Base-by-base conservation (phyloP, 2,113 vertebrate genomes). In the Thunnus thynnus region DNA sequence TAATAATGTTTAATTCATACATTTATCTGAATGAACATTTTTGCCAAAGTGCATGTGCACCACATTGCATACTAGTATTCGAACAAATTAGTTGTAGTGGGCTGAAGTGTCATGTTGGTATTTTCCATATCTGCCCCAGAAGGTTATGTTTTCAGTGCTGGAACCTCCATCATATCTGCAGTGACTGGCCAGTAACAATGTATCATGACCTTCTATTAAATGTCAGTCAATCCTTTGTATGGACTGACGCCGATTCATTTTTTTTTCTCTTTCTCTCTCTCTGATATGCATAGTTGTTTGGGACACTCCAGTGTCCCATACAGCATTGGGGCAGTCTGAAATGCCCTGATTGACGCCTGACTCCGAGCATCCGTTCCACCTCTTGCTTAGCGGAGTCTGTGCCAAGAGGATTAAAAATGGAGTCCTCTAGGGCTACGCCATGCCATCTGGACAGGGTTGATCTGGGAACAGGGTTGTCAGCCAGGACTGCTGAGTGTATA, bases 391-490 rank as follows among this genome's bases (percentile, higher is more conserved):
- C 55, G 17, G 58, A 78, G 85, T 68, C 62, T 55, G 83, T 88
- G 91, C 90, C 93, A 94, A 93, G 90, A 92, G 92, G 93, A 95
- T 95, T 94, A 94, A 90, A 88, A 76, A 86, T 89, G 84, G 86
- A 88, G 91, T 88, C 89, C 93, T 90, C 87, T 72, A 61, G 91
- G 90, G 91, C 88, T 80, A 66, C 41, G 83, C 67, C 83, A 76
- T 81, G 91, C 93, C 94, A 94, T 95, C 94, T 95, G 94, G 91
- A 90, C 92, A 83, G 82, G 63, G 87, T 86, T 92, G 93, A 94
- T 93, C 92, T 86, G 86, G 75, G 87, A 85, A 90, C 83, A 68
- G 83, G 68, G 76, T 83, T 83, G 88, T 87, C 76, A 89, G 86
- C 86, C 87, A 88, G 78, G 73, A 84, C 72, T 76, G 88, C 83